Percentiles rank a stretch among this genome's conserved stretches.
Conservation (phyloP, 2,113 vertebrate species). For the Takifugu flavidus region DNA sequence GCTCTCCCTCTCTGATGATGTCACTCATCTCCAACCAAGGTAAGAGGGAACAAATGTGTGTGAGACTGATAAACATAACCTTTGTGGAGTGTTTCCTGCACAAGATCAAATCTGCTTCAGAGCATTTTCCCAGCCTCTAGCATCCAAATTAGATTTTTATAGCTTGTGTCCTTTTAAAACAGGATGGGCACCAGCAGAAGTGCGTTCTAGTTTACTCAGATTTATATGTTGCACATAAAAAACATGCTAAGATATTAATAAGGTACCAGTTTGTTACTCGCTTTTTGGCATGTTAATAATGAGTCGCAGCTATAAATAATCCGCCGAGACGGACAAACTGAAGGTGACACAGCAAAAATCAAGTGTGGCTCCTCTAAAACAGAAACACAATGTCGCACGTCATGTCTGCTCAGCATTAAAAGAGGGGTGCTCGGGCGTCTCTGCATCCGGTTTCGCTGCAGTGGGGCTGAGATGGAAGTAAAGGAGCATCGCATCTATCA, state of each 20-base stretch:
- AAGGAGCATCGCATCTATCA: conserved; percentile 18
- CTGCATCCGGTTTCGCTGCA: background rate
- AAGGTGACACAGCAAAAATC: conserved; percentile 21
- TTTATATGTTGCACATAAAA: too few relatives aligned
- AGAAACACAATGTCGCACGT: conserved; percentile 29
- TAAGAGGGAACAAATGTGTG: conserved; percentile 38
- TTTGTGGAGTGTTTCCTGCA: background rate
- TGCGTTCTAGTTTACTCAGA: too few relatives aligned
- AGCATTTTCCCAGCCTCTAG: background rate
- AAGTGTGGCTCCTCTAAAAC: conserved; percentile 35
- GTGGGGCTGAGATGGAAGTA: conserved; percentile 28
- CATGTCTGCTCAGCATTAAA: conserved; percentile 28
- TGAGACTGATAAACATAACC: background rate
- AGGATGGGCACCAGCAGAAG: background rate
- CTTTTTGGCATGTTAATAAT: too few relatives aligned
- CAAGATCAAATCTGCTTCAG: too few relatives aligned
- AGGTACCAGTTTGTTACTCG: too few relatives aligned
- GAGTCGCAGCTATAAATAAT: too few relatives aligned
- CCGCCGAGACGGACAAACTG: conserved; percentile 9
- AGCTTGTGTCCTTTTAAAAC: too few relatives aligned
- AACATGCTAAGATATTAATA: too few relatives aligned
- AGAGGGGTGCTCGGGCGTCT: conserved; percentile 16
- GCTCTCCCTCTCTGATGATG: background rate
- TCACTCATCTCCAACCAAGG: conserved; percentile 39
- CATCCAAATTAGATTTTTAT: conserved; percentile 12